phyloP scores from a whole-genome alignment of 2,888 invertebrate genomes.

The Leptopilina myrica region DNA sequence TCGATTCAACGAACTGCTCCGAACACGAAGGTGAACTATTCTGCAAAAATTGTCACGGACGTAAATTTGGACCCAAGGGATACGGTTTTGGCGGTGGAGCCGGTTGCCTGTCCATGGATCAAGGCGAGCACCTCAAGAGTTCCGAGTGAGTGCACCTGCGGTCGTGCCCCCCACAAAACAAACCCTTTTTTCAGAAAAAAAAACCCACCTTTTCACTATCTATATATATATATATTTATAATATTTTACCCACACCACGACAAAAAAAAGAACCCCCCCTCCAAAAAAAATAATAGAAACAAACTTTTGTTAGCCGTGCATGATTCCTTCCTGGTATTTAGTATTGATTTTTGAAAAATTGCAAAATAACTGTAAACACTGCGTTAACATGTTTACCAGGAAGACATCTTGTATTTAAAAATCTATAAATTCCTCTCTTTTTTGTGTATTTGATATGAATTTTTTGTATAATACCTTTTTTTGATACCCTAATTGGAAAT shows the following conservation, averaged over 20 bases:
- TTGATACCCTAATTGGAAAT: slow-evolving; percentile 10
- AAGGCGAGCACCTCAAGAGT: slow-evolving; percentile 91
- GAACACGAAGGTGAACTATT: slow-evolving; percentile 97
- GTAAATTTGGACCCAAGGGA: slow-evolving; percentile 98
- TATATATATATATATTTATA: background rate
- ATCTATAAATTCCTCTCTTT: slow-evolving; percentile 13
- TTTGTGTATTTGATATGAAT: slow-evolving; percentile 6
- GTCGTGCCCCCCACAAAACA: slow-evolving; percentile 54
- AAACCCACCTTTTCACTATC: slow-evolving; percentile 50
- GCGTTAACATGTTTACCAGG: slow-evolving; percentile 5
- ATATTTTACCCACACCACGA: slow-evolving; percentile 52
- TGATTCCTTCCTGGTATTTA: slow-evolving; percentile 30
- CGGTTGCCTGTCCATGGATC: slow-evolving; percentile 97
- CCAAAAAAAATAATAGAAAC: background rate
- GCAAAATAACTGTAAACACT: background rate
- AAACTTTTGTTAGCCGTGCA: slow-evolving; percentile 23
- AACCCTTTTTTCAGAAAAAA: too few relatives aligned
- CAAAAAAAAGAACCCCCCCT: slow-evolving; percentile 26
- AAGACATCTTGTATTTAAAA: slow-evolving; percentile 30
- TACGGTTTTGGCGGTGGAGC: slow-evolving; percentile 99
- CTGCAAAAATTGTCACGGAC: slow-evolving; percentile 98
- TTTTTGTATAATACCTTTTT: slow-evolving; percentile 30
- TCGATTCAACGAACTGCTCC: slow-evolving; percentile 98
- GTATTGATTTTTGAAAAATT: background rate
- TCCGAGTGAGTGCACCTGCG: slow-evolving; percentile 84